Base-by-base conservation (phyloP, 2,797 vertebrate genomes). In the Rhabdophis nuchalis region DNA sequence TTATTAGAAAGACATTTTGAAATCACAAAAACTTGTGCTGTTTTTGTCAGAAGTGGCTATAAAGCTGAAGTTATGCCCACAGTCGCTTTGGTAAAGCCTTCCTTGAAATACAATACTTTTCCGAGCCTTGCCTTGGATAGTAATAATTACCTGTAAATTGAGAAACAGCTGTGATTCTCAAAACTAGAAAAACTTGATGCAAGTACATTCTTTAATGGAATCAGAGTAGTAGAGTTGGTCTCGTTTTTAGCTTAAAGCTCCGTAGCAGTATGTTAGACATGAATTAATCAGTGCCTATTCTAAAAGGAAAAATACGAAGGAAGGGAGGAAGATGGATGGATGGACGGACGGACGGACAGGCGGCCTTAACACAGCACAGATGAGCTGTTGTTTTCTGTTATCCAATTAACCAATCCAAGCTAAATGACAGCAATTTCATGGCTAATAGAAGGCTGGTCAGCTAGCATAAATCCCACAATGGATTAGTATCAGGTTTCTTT, bases 101-200 rank as follows among this genome's bases (percentile, higher is more conserved):
- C 95, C 93, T 95, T 96, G 96, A 96, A 97, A 97, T 95, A 93
- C 95, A 97, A 52, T 96, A 92, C 94, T 97, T 89, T 97, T 93
- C 16, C 95, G 95, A 93, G 96, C 96, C 97, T 97, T 97, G 96
- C 96, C 97, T 96, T 96, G 96, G 96, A 96, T 98, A 98, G 97
- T 97, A 98, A 97, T 97, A 97, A 97, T 97, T 97, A 98, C 98
- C 98, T 98, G 98, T 98, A 98, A 98, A 98, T 98, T 98, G 98
- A 98, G 98, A 98, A 98, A 97, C 93, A 54, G 97, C 97, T 98
- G 96, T 97, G 97, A 97, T 97, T 97, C 96, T 97, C 95, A 96
- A 97, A 98, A 98, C 98, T 97, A 96, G 98, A 98, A 98, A 98
- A 98, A 98, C 97, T 97, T 97, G 97, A 97, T 97, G 96, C 94